Evolutionary conservation across 2,113 vertebrate species (phyloP).

Genomic region (Trochalopteron elliotii): DNA sequence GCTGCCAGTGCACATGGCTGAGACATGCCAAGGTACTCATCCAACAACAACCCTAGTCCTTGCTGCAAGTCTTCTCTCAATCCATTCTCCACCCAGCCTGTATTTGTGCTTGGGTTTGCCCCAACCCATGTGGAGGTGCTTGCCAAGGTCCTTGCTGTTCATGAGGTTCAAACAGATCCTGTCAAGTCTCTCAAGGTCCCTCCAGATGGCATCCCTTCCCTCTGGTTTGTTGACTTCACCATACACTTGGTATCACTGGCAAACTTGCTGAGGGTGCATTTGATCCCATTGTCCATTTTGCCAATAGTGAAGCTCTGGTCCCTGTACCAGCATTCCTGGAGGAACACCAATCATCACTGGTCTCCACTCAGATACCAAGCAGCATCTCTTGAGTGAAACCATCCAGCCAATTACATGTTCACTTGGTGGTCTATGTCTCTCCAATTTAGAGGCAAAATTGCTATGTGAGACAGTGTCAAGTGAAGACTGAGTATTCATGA

Average conservation of each 20-base stretch:
- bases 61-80: neutral
- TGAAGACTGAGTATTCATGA: neutral
- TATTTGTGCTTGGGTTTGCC: neutral
- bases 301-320: neutral
- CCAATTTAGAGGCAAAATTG: neutral
- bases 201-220: neutral
- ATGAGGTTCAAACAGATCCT: neutral
- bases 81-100: neutral
- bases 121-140: fast-evolving
- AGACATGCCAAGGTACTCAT: too few relatives aligned
- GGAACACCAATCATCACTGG: neutral
- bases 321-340: neutral
- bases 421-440: neutral
- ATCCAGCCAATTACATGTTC: neutral
- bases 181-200: neutral
- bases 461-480: neutral
- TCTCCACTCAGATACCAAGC: neutral
- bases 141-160: neutral
- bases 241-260: neutral
- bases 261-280: neutral
- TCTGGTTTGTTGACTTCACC: neutral
- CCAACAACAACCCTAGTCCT: neutral
- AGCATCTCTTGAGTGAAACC: neutral
- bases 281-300: neutral
- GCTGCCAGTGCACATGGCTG: neutral